Evolutionary conservation across 2,888 invertebrate species (phyloP).

Genomic region (Meghimatium bilineatum): DNA sequence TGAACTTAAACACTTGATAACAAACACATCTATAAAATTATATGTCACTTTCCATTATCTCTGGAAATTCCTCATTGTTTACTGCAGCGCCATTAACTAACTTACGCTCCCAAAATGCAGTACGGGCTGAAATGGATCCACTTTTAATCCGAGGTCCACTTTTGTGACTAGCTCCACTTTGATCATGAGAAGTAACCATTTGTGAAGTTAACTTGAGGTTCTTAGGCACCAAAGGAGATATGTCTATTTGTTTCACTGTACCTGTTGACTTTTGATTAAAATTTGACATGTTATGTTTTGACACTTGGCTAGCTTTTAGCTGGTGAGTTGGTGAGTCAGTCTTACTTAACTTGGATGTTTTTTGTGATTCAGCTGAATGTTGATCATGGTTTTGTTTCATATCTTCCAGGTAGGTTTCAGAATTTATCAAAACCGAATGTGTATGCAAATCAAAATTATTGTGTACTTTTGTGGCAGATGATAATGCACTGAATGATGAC

Average conservation of each 20-base stretch:
- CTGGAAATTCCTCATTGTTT: slow-evolving; percentile 62
- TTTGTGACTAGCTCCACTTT: not conserved
- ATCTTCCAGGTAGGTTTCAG: slow-evolving; percentile 34
- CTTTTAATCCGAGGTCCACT: slow-evolving; percentile 58
- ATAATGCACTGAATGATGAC: not conserved
- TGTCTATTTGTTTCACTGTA: not conserved
- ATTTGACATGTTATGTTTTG: not conserved
- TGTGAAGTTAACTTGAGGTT: not conserved
- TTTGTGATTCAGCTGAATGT: not conserved
- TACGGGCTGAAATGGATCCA: slow-evolving; percentile 68
- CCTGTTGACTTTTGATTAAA: not conserved
- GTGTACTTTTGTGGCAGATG: not conserved
- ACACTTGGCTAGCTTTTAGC: not conserved
- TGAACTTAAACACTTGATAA: not conserved
- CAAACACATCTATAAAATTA: not conserved
- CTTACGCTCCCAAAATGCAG: slow-evolving; percentile 69
- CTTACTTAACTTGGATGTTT: not conserved
- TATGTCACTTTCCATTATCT: slow-evolving; percentile 57
- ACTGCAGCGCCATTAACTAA: slow-evolving; percentile 55
- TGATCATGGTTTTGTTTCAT: slow-evolving; percentile 10
- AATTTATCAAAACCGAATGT: slow-evolving; percentile 50
- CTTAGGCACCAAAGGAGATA: not conserved
- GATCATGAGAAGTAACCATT: not conserved
- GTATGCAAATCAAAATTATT: slow-evolving; percentile 42
- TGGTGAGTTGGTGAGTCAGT: not conserved